These are phyloP conservation scores for Oithona nana DNA, from an alignment of 2,888 invertebrate species.

Conservation along the genomic window DNA sequence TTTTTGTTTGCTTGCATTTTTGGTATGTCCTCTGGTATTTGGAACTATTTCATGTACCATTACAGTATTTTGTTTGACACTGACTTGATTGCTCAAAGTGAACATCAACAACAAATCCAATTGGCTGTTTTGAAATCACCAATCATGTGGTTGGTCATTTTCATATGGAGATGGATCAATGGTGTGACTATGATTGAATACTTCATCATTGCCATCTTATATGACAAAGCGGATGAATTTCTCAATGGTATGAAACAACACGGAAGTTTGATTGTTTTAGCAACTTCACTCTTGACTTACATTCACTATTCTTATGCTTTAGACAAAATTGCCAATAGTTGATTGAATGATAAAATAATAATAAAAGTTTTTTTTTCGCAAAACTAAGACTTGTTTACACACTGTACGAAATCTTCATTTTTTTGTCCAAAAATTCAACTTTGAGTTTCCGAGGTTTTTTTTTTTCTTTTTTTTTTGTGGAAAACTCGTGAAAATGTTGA, in stretches of 20 bases:
- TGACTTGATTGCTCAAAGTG: conserved; percentile 24
- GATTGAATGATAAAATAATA: not conserved
- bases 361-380: too few relatives aligned
- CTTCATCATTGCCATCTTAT: conserved; percentile 52
- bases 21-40: conserved; percentile 41
- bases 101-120: conserved; percentile 26
- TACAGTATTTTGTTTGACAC: conserved; percentile 56
- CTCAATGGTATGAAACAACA: not conserved
- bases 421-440: too few relatives aligned
- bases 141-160: conserved; percentile 49
- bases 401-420: too few relatives aligned
- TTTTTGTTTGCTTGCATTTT: not conserved
- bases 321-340: not conserved
- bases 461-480: too few relatives aligned
- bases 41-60: conserved; percentile 63
- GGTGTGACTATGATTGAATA: conserved; percentile 56
- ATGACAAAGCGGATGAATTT: conserved; percentile 50
- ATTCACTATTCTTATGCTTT: not conserved
- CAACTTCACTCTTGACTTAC: not conserved
- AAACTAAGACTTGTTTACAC: too few relatives aligned
- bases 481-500: too few relatives aligned
- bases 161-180: conserved; percentile 57
- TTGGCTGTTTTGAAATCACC: conserved; percentile 42
- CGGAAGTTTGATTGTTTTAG: not conserved
- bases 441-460: too few relatives aligned